Evolutionary conservation across 2,888 invertebrate genomes (phyloP).

Genomic region (Latrodectus hesperus): DNA sequence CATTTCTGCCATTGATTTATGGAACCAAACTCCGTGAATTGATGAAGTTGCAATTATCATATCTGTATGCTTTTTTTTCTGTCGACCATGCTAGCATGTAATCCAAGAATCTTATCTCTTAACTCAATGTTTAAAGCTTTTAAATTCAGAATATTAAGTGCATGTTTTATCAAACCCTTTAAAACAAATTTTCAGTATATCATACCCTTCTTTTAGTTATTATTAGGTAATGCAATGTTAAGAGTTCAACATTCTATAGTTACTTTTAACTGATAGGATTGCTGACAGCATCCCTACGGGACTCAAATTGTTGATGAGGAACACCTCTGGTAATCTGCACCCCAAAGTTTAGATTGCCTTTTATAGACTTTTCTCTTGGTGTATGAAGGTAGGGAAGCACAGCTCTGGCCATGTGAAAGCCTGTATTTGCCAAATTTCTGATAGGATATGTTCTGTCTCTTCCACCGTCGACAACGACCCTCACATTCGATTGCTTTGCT

Average conservation of each 20-base stretch:
- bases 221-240: background rate
- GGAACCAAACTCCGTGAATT: too few species aligned
- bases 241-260: background rate
- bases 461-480: slow-evolving; percentile 27
- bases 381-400: slow-evolving; percentile 26
- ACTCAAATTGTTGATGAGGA: background rate
- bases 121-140: too few species aligned
- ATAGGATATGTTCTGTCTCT: slow-evolving; percentile 24
- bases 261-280: background rate
- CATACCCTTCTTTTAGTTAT: too few species aligned
- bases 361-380: slow-evolving; percentile 14
- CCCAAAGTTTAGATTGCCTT: slow-evolving; percentile 50
- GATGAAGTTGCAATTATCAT: too few species aligned
- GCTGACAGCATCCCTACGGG: slow-evolving; percentile 3
- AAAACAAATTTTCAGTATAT: too few species aligned
- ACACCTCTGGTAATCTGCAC: slow-evolving; percentile 11
- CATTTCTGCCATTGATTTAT: too few species aligned
- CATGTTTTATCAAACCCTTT: too few species aligned
- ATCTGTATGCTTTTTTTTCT: too few species aligned
- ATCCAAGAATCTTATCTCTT: too few species aligned
- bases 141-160: too few species aligned
- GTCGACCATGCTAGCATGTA: too few species aligned
- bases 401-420: slow-evolving; percentile 33
- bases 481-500: slow-evolving; percentile 20
- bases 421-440: slow-evolving; percentile 22